phyloP scores from a whole-genome alignment of 2,888 invertebrate species.

The Melinopterus prodromus region DNA sequence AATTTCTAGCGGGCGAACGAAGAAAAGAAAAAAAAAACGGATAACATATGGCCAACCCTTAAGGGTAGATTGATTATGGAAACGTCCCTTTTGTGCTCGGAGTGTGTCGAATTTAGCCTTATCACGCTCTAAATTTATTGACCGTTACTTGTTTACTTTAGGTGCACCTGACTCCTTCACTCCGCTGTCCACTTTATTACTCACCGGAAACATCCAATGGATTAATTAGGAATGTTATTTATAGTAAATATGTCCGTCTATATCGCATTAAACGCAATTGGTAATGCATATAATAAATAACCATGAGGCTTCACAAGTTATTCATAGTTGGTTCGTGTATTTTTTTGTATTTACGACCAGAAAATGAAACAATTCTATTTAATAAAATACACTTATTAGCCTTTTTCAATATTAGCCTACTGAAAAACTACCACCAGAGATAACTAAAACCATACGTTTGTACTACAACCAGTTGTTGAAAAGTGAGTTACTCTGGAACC shows the following conservation, averaged over 20 bases:
- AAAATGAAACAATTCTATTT: no score
- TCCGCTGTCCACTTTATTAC: background rate
- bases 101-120: background rate
- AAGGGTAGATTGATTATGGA: background rate
- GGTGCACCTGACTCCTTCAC: background rate
- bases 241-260: background rate
- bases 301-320: no score
- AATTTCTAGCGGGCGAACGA: background rate
- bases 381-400: no score
- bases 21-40: background rate
- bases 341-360: no score
- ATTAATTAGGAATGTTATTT: background rate
- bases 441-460: no score
- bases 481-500: no score
- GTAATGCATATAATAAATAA: no score
- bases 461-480: no score
- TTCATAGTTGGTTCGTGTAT: no score
- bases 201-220: background rate
- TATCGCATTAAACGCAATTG: conserved; percentile 8
- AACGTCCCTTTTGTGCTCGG: background rate
- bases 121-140: background rate
- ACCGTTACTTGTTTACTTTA: background rate
- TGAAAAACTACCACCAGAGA: no score
- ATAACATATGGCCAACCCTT: conserved; percentile 4
- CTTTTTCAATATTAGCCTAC: no score